Percentiles rank a stretch among this genome's conserved stretches.
Conservation (phyloP, 2,888 invertebrate genomes). For the Smittia sp. region DNA sequence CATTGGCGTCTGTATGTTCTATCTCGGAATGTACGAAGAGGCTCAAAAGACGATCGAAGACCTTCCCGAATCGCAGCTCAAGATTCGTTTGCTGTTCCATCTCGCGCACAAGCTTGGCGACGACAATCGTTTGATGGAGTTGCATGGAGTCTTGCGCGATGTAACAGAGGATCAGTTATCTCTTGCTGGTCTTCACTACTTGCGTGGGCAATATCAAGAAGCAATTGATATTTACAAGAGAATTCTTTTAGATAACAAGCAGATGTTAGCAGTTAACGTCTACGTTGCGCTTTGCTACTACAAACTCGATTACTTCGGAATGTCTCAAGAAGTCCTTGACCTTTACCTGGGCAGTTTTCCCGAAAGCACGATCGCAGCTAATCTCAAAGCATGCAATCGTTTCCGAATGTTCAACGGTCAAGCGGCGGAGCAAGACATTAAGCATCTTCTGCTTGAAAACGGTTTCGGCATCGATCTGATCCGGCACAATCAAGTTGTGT, state of each 20-base stretch:
- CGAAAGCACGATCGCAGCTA: slow-evolving; percentile 92
- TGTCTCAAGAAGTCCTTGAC: slow-evolving; percentile 94
- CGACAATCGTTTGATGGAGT: slow-evolving; percentile 77
- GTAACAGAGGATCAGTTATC: slow-evolving; percentile 93
- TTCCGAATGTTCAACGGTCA: slow-evolving; percentile 88
- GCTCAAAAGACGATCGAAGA: slow-evolving; percentile 64
- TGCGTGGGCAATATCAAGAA: slow-evolving; percentile 95
- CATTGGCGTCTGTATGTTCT: slow-evolving; percentile 92
- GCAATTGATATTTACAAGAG: slow-evolving; percentile 98
- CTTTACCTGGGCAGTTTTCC: slow-evolving; percentile 88
- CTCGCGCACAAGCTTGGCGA: slow-evolving; percentile 89
- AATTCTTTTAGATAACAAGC: slow-evolving; percentile 87
- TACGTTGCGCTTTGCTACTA: slow-evolving; percentile 98
- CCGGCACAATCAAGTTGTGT: slow-evolving; percentile 93
- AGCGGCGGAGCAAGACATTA: slow-evolving; percentile 90
- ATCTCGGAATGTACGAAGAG: slow-evolving; percentile 69
- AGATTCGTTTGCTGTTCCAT: slow-evolving; percentile 84
- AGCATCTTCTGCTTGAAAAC: slow-evolving; percentile 66
- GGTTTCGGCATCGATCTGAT: slow-evolving; percentile 85
- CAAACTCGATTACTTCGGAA: slow-evolving; percentile 97
- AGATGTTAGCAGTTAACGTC: slow-evolving; percentile 90
- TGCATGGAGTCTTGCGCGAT: slow-evolving; percentile 81
- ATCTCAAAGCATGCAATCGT: slow-evolving; percentile 76
- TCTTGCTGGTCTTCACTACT: slow-evolving; percentile 92
- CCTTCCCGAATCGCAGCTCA: slow-evolving; percentile 64